Evolutionary conservation across 2,113 vertebrate species (phyloP), one percentile per base, ranked within the genome.

Genomic region (Cygnus buccinator): DNA sequence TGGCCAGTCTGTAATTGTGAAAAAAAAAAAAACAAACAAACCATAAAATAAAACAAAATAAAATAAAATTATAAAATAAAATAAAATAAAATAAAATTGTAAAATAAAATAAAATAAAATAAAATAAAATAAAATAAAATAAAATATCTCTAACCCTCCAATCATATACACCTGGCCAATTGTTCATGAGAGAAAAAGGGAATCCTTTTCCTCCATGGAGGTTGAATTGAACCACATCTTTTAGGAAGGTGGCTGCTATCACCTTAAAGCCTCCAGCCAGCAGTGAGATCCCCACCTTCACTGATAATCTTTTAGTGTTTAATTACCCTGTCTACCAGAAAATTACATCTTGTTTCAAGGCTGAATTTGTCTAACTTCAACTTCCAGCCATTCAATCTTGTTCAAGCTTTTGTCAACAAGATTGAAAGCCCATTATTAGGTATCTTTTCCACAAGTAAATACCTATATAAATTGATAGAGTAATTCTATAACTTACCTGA

Each of bases 331-430:
- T 75, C 93, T 94, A 73, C 46, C 59, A 87, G 80, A 94, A 94
- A 95, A 87, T 94, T 88, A 43, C 61, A 52, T 81, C 94, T 94
- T 63, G 15, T 93, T 96, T 94, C 63, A 91, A 84, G 84, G 80
- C 7, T 94, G 86, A 75, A 78, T 94, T 94, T 92, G 65, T 91
- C 89, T 89, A 84, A 90, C 54, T 92, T 84, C 65, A 84, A 61
- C 65, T 92, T 95, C 50, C 52, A 92, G 39, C 17, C 29, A 43
- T 87, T 95, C 84, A 81, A 35, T 94, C 94, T 94, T 95, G 66
- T 59, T 89, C 93, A 93, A 61, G 65, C 70, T 92, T 93, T 84
- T 94, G 91, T 92, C 93, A 95, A 94, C 76, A 94, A 92, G 86
- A 94, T 82, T 87, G 89, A 94, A 95, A 94, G 28, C 39, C 57